These are phyloP conservation scores for Rhynchotus rufescens DNA, from an alignment of 2,797 vertebrate species.

Conservation along the genomic window DNA sequence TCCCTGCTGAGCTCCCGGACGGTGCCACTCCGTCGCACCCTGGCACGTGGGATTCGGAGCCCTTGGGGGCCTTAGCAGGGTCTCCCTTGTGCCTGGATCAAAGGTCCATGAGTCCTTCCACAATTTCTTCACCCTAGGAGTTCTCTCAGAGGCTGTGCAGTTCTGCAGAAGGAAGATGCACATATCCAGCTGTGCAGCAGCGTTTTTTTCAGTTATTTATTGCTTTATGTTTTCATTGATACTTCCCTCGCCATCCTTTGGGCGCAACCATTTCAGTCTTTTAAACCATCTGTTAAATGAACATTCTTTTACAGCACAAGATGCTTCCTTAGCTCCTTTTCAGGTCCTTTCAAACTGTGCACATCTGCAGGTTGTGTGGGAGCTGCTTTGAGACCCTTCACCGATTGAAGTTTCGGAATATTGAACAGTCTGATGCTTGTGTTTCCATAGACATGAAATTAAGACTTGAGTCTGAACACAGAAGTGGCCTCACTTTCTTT, in stretches of 20 bases:
- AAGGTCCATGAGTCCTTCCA: background rate
- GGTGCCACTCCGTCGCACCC: background rate
- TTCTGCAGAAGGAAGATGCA: conserved; percentile 10
- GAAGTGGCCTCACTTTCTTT: background rate
- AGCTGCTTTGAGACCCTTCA: background rate
- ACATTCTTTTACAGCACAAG: background rate
- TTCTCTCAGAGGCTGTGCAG: background rate
- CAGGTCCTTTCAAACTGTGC: background rate
- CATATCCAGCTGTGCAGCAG: background rate
- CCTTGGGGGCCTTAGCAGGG: conserved; percentile 19
- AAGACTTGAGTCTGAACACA: background rate
- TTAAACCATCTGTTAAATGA: conserved; percentile 30
- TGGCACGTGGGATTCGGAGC: background rate
- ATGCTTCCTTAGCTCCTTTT: background rate
- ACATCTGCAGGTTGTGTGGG: background rate
- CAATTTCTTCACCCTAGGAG: background rate
- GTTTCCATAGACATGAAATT: background rate
- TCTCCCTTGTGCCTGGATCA: background rate
- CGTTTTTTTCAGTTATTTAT: conserved; percentile 15
- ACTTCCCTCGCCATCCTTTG: conserved; percentile 2
- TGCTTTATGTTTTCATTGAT: conserved; percentile 4
- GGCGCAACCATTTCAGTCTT: background rate
- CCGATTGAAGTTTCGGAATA: background rate
- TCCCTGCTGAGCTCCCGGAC: conserved; percentile 5
- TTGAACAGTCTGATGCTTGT: background rate